Conservation (phyloP, 2,113 vertebrate genomes). For the Arothron firmamentum region DNA sequence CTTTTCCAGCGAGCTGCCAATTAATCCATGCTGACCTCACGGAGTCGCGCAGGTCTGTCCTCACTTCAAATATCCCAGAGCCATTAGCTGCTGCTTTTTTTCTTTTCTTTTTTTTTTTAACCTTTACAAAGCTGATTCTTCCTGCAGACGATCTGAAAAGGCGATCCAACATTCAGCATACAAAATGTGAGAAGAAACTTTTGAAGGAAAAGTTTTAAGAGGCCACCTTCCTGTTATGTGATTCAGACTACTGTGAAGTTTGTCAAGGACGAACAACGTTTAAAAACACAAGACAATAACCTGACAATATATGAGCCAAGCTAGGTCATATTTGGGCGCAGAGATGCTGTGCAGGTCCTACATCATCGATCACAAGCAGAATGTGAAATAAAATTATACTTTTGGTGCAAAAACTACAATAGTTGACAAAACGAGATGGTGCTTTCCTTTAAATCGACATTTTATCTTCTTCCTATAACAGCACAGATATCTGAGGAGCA, state of each 20-base stretch:
- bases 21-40: slow-evolving; percentile 37
- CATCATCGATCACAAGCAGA: neutral
- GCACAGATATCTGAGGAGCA: too few relatives aligned
- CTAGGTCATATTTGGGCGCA: too few relatives aligned
- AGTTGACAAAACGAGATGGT: too few relatives aligned
- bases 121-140: neutral
- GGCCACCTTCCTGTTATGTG: slow-evolving; percentile 1
- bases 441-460: too few relatives aligned
- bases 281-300: too few relatives aligned
- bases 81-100: neutral
- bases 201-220: neutral
- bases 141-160: neutral
- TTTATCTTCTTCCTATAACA: too few relatives aligned
- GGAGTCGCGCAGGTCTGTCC: slow-evolving; percentile 11
- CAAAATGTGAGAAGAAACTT: too few relatives aligned
- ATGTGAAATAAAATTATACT: neutral
- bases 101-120: slow-evolving; percentile 2
- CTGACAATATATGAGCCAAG: too few relatives aligned
- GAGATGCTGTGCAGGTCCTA: neutral
- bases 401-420: neutral
- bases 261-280: neutral
- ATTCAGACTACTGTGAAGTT: slow-evolving; percentile 1
- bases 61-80: slow-evolving; percentile 13
- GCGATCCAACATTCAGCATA: neutral
- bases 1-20: slow-evolving; percentile 30